These are phyloP conservation scores for Brachionus rubens DNA, from an alignment of 1,140 invertebrate genomes.

Conservation along the genomic window DNA sequence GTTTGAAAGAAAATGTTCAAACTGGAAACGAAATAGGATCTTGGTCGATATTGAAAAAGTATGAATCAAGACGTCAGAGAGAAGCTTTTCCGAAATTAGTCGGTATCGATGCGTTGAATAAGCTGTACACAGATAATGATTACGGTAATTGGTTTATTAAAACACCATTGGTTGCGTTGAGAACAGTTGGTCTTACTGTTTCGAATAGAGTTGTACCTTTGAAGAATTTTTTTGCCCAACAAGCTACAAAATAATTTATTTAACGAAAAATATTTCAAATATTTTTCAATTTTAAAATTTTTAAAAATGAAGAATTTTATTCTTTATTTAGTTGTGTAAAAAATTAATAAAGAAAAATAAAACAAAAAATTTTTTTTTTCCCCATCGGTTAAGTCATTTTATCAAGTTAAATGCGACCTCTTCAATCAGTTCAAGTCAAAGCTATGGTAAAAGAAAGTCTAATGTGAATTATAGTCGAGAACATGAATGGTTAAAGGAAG, in stretches of 20 bases:
- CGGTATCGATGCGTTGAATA: conserved; percentile 79
- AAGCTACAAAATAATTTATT: conserved; percentile 13
- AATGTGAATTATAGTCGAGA: too few relatives aligned
- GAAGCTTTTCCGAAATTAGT: conserved; percentile 83
- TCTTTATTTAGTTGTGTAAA: neutral
- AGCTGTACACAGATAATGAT: conserved; percentile 74
- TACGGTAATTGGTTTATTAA: neutral
- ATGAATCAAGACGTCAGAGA: conserved; percentile 77
- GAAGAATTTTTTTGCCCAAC: conserved; percentile 13
- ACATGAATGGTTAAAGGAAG: too few relatives aligned
- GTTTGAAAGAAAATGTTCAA: conserved; percentile 69
- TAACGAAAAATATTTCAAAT: too few relatives aligned
- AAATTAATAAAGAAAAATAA: neutral
- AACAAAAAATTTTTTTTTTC: too few relatives aligned
- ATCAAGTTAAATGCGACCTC: too few relatives aligned
- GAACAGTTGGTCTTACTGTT: conserved; percentile 72
- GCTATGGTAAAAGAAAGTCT: too few relatives aligned
- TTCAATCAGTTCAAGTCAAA: too few relatives aligned
- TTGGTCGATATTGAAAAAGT: conserved; percentile 68
- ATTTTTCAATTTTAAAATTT: too few relatives aligned
- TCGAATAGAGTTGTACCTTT: conserved; percentile 4
- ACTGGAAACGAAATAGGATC: conserved; percentile 72
- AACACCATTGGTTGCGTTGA: conserved; percentile 72
- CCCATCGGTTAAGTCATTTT: neutral
- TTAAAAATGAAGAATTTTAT: neutral